Evolutionary conservation across 2,888 invertebrate genomes (phyloP).

Genomic region (Trisateles emortualis): DNA sequence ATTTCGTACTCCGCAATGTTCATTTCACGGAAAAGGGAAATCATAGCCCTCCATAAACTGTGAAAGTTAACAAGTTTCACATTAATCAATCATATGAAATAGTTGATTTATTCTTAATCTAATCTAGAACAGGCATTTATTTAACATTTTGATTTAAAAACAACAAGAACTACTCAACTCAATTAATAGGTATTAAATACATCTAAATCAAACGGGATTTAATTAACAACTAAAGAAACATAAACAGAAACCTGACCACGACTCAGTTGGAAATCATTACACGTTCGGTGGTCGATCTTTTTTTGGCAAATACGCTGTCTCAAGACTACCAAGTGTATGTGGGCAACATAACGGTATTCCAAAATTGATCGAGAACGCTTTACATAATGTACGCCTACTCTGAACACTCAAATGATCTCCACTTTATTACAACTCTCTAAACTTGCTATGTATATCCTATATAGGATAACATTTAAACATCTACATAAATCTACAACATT

Average conservation of each 20-base stretch:
- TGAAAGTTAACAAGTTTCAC: too few relatives aligned
- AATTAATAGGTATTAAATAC: constrained; percentile 18
- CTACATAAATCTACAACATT: not conserved
- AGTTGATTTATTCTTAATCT: too few relatives aligned
- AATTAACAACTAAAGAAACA: constrained; percentile 60
- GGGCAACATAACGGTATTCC: constrained; percentile 43
- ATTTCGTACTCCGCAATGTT: not conserved
- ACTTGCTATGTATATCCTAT: constrained; percentile 3
- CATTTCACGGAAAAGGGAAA: not conserved
- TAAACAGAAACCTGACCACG: constrained; percentile 63
- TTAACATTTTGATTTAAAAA: not conserved
- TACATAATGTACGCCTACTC: constrained; percentile 29
- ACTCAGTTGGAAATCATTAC: constrained; percentile 51
- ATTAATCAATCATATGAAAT: too few relatives aligned
- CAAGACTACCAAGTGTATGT: constrained; percentile 17
- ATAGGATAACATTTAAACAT: too few relatives aligned
- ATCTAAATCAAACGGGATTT: constrained; percentile 58
- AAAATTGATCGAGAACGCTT: constrained; percentile 38
- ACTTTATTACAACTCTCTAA: constrained; percentile 30
- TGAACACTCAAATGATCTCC: constrained; percentile 21
- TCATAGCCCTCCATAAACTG: not conserved
- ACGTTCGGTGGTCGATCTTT: constrained; percentile 31
- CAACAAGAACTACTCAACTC: too few relatives aligned
- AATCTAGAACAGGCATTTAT: not conserved
- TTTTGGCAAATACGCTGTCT: constrained; percentile 39